A percentile compares a stretch with the other conserved stretches of the same genome.
Evolutionary conservation across 2,113 vertebrate genomes (phyloP).

Genomic region (Nycticryphes semicollaris): DNA sequence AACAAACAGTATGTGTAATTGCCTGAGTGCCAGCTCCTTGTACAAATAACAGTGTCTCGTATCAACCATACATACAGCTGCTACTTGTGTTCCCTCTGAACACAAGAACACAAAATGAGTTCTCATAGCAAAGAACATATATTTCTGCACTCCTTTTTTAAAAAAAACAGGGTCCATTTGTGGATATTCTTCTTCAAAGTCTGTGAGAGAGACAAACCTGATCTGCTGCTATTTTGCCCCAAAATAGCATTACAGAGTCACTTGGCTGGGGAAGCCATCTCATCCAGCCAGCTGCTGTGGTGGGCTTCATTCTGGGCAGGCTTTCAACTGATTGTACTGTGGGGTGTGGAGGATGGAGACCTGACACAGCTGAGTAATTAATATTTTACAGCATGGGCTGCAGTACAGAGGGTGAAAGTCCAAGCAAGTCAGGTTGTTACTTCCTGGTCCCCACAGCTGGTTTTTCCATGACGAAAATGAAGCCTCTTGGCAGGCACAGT

Average conservation of each 20-base stretch:
- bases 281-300: not conserved
- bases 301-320: not conserved
- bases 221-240: not conserved
- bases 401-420: not conserved
- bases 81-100: not conserved
- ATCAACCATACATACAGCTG: not conserved
- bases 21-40: not conserved
- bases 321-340: not conserved
- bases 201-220: not conserved
- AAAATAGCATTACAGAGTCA: not conserved
- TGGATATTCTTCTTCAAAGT: not conserved
- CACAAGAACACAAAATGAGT: not conserved
- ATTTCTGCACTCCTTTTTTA: not conserved
- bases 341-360: not conserved
- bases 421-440: not conserved
- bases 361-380: not conserved
- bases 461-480: not conserved
- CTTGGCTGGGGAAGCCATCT: not conserved
- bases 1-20: not conserved
- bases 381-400: not conserved
- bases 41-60: not conserved
- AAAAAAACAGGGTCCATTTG: not conserved
- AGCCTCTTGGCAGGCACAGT: not conserved
- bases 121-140: not conserved
- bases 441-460: not conserved